Evolutionary conservation across 2,797 vertebrate genomes (phyloP).

Genomic region (Premnoplex brunnescens): DNA sequence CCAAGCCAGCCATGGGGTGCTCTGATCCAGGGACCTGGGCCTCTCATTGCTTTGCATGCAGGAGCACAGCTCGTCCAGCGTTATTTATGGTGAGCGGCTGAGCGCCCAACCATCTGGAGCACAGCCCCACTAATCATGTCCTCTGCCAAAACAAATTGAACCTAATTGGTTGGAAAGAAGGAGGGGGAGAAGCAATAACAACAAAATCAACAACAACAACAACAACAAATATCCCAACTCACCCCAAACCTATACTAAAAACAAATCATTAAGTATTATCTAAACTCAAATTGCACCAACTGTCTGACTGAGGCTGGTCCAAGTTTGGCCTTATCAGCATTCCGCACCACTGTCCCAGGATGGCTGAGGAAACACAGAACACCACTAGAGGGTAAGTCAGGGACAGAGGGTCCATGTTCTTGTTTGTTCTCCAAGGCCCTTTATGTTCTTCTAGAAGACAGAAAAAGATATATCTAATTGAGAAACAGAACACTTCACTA

Average conservation of each 20-base stretch:
- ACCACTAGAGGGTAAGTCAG: background rate
- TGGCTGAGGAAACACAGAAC: background rate
- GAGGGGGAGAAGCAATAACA: slow-evolving; percentile 32
- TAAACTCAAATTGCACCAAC: slow-evolving; percentile 46
- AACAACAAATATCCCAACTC: slow-evolving; percentile 48
- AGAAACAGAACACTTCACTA: background rate
- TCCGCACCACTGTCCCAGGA: background rate
- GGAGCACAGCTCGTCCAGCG: background rate
- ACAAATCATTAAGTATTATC: slow-evolving; percentile 49
- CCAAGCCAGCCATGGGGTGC: background rate
- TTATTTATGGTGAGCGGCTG: slow-evolving; percentile 40
- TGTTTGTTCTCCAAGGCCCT: background rate
- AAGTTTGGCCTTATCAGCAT: slow-evolving; percentile 56
- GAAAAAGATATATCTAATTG: background rate
- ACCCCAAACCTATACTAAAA: slow-evolving; percentile 12
- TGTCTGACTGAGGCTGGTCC: slow-evolving; percentile 45
- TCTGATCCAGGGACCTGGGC: background rate
- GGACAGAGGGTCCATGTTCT: background rate
- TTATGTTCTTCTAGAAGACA: background rate
- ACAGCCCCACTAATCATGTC: slow-evolving; percentile 57
- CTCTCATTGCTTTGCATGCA: background rate
- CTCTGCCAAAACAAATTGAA: slow-evolving; percentile 63
- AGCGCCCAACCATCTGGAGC: slow-evolving; percentile 62
- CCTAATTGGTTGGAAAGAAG: slow-evolving; percentile 54
- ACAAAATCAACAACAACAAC: slow-evolving; percentile 22